Evolutionary conservation across 2,888 invertebrate genomes (phyloP).

Genomic region (Eristalis intricaria): DNA sequence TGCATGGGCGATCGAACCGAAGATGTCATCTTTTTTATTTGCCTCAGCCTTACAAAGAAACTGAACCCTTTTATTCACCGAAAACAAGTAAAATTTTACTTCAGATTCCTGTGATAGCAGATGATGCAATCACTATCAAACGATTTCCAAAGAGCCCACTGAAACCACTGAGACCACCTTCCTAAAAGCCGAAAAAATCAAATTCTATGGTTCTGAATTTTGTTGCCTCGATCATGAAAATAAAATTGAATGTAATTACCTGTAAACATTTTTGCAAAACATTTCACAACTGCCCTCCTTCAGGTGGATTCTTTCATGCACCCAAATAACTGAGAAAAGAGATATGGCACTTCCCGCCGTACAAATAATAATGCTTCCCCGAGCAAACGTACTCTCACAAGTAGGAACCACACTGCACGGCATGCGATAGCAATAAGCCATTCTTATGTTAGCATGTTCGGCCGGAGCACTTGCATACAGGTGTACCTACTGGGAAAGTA

Average conservation of each 20-base stretch:
- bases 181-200: too few relatives aligned
- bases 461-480: neutral
- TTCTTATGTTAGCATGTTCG: neutral
- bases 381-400: neutral
- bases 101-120: too few relatives aligned
- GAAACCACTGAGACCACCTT: too few relatives aligned
- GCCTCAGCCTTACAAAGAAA: too few relatives aligned
- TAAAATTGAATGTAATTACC: neutral
- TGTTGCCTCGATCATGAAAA: neutral
- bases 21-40: too few relatives aligned
- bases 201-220: too few relatives aligned
- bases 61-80: too few relatives aligned
- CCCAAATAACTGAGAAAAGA: neutral
- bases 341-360: neutral
- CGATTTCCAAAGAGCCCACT: too few relatives aligned
- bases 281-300: neutral
- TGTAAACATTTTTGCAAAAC: neutral
- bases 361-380: neutral
- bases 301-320: neutral
- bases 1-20: too few relatives aligned
- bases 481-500: neutral
- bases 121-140: too few relatives aligned
- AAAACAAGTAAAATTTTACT: too few relatives aligned
- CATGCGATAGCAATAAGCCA: neutral
- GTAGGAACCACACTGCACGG: neutral